These are phyloP conservation scores for Tetramorium alpestre DNA, from an alignment of 1,140 invertebrate species.

Conservation along the genomic window DNA sequence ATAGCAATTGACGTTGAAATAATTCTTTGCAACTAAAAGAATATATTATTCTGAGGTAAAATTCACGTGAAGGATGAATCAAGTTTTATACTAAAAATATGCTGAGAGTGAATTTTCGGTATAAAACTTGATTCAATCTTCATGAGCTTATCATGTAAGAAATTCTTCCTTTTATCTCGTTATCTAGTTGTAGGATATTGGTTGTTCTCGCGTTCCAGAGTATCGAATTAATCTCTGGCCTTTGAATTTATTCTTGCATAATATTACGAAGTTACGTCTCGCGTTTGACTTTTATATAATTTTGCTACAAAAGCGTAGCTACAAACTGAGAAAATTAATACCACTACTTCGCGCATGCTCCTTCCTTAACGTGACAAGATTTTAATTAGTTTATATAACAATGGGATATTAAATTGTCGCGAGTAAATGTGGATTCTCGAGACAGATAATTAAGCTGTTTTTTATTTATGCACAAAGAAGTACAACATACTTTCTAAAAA, in stretches of 20 bases:
- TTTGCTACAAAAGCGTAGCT: constrained; percentile 38
- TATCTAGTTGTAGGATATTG: constrained; percentile 2
- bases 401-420: constrained; percentile 53
- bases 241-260: constrained; percentile 49
- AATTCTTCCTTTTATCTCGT: constrained; percentile 3
- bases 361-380: constrained; percentile 55
- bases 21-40: constrained; percentile 13
- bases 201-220: neutral
- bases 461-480: constrained; percentile 24
- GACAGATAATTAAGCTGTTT: constrained; percentile 48
- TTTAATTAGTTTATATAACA: constrained; percentile 62
- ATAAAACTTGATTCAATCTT: neutral
- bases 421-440: constrained; percentile 45
- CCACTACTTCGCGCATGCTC: constrained; percentile 42
- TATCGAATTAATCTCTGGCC: constrained; percentile 53
- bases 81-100: constrained; percentile 12
- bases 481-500: constrained; percentile 6
- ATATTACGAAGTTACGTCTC: constrained; percentile 52
- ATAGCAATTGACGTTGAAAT: neutral
- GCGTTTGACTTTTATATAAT: constrained; percentile 61
- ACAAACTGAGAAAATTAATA: constrained; percentile 56
- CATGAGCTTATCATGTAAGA: constrained; percentile 33
- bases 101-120: constrained; percentile 20
- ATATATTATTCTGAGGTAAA: neutral
- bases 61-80: neutral